Evolutionary conservation across 2,113 vertebrate species (phyloP).

Genomic region (Propithecus coquereli): DNA sequence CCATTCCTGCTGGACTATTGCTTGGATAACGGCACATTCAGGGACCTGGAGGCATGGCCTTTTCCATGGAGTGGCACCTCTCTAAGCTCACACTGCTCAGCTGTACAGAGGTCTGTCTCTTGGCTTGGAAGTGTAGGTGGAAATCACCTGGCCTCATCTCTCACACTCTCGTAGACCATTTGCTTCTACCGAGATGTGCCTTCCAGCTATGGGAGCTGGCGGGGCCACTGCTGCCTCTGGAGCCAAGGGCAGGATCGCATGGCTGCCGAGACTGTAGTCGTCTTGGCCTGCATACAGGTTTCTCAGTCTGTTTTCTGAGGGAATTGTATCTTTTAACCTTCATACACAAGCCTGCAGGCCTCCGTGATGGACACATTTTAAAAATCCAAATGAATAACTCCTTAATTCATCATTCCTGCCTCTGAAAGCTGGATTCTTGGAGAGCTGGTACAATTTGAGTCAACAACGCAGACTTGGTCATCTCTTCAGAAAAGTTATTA

Average conservation of each 20-base stretch:
- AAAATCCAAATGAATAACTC: slow-evolving; percentile 57
- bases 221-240: not conserved
- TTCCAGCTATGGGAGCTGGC: not conserved
- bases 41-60: not conserved
- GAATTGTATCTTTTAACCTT: slow-evolving; percentile 58
- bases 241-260: not conserved
- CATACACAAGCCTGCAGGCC: not conserved
- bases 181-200: not conserved
- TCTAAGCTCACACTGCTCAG: not conserved
- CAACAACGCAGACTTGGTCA: slow-evolving; percentile 43
- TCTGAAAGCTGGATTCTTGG: slow-evolving; percentile 48
- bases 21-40: not conserved
- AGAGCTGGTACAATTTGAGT: slow-evolving; percentile 42
- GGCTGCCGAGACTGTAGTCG: not conserved
- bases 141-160: not conserved
- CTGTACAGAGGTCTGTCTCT: not conserved
- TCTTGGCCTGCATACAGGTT: not conserved
- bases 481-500: slow-evolving; percentile 64
- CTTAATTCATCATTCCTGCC: slow-evolving; percentile 50
- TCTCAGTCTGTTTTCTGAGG: slow-evolving; percentile 12
- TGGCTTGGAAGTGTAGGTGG: not conserved
- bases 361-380: slow-evolving; percentile 31
- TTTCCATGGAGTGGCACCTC: not conserved
- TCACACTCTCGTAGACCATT: not conserved
- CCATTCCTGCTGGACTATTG: not conserved